Evolutionary conservation across 2,888 invertebrate genomes (phyloP), one percentile per base, ranked within the genome.

Genomic region (Schizaphis graminum): DNA sequence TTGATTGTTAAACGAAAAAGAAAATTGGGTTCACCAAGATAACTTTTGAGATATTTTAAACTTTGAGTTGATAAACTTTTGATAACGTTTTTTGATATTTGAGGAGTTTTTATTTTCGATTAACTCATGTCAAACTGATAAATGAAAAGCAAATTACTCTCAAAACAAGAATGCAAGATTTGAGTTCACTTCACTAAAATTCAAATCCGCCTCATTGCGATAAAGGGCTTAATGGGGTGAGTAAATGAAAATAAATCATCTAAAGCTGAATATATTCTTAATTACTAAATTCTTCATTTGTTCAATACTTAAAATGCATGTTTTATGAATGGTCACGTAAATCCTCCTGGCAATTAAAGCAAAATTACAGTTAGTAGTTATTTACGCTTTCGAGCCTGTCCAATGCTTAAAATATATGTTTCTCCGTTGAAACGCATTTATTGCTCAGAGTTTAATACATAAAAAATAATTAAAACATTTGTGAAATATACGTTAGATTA

Each of bases 241-340:
- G 90, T 47, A 90, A 90, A 67, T 90, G 49, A 61, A 90, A 90
- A 90, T 90, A 90, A 90, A 90, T 90, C 90, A 90, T 90, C 90
- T 61, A n/a, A 49, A 90, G 49, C 77, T 77, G 41, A 91, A 77
- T 49, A 91, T 53, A 53, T 91, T 91, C 77, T 91, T 91, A 91
- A 91, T 91, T 91, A 91, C 67, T 49, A 84, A 91, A 91, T 91
- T 91, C 77, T 77, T 77, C 84, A 53, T 91, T 84, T 84, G 77
- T 77, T 84, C 77, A 53, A 77, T 91, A 84, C 84, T 84, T 77
- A 91, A 89, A 53, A 91, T 84, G 24, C 77, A 53, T 91, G 67
- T 77, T 84, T 77, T 77, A 91, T 91, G 84, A 91, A 77, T 84
- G 26, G 53, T 91, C 91, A 84, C 84, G 91, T 91, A 77, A 91